Conservation (phyloP, 2,888 invertebrate genomes). For the Thereva unica region DNA sequence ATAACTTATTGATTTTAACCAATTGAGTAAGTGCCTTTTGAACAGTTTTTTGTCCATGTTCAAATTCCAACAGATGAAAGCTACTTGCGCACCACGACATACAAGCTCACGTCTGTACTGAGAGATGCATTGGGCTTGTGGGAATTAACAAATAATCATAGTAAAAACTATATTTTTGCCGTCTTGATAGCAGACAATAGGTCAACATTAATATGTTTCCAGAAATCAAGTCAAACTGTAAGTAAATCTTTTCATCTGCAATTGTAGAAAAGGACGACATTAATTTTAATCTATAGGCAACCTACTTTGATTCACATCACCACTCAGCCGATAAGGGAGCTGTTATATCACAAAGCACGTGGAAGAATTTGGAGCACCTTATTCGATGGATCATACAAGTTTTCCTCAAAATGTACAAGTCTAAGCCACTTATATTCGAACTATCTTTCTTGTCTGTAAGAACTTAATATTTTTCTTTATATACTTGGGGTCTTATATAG, state of each 20-base stretch:
- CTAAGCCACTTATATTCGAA: slow-evolving; percentile 38
- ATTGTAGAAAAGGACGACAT: no score
- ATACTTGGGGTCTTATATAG: no score
- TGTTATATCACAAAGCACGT: slow-evolving; percentile 37
- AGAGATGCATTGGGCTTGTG: slow-evolving; percentile 38
- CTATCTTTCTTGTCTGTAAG: slow-evolving; percentile 38
- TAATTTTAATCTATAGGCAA: slow-evolving; percentile 29
- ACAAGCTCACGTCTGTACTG: slow-evolving; percentile 33
- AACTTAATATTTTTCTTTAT: no score
- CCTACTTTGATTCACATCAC: slow-evolving; percentile 40
- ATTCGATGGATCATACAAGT: slow-evolving; percentile 38
- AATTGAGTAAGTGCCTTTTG: slow-evolving; percentile 13
- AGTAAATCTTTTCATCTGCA: slow-evolving; percentile 2
- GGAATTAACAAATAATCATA: slow-evolving; percentile 32
- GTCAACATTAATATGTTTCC: slow-evolving; percentile 38
- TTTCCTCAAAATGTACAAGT: slow-evolving; percentile 36
- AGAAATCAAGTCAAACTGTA: slow-evolving; percentile 25
- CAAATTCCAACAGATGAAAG: slow-evolving; percentile 13
- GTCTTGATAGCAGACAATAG: slow-evolving; percentile 39
- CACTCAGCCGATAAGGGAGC: slow-evolving; percentile 36
- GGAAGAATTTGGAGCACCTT: slow-evolving; percentile 35
- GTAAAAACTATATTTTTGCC: slow-evolving; percentile 39
- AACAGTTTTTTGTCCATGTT: slow-evolving; percentile 39
- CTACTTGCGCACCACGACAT: slow-evolving; percentile 16
- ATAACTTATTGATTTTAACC: not conserved